These are phyloP conservation scores for Trachymyrmex septentrionalis DNA, from an alignment of 1,140 invertebrate species.

Conservation along the genomic window DNA sequence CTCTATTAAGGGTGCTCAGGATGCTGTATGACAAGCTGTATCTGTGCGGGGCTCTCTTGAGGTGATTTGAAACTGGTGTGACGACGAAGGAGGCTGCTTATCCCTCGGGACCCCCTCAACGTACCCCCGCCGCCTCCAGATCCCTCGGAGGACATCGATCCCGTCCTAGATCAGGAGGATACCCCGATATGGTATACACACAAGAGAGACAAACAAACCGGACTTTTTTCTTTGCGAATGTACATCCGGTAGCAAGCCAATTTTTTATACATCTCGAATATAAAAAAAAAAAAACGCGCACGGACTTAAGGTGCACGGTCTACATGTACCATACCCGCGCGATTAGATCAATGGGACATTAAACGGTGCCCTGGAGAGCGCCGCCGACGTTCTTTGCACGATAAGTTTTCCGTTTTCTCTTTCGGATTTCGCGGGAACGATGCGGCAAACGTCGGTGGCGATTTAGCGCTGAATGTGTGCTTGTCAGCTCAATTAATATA, in stretches of 20 bases:
- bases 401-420: neutral
- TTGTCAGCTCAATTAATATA: neutral
- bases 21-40: constrained; percentile 86
- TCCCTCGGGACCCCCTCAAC: constrained; percentile 85
- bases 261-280: neutral
- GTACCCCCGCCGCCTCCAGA: constrained; percentile 86
- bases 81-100: constrained; percentile 86
- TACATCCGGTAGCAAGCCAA: neutral
- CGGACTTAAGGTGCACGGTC: neutral
- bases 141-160: constrained; percentile 86
- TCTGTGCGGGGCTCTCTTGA: constrained; percentile 86
- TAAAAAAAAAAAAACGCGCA: neutral
- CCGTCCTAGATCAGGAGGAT: constrained; percentile 86
- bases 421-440: neutral
- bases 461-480: constrained; percentile 33
- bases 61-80: constrained; percentile 87
- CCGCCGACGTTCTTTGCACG: constrained; percentile 30
- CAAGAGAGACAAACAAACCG: constrained; percentile 80
- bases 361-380: constrained; percentile 1
- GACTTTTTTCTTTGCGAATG: neutral
- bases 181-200: constrained; percentile 86
- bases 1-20: constrained; percentile 84
- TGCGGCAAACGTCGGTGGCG: neutral
- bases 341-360: neutral
- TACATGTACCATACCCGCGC: neutral